A percentile compares a stretch with the other conserved stretches of the same genome.
phyloP scores from a whole-genome alignment of 2,113 vertebrate species.

The Gavialis gangeticus region DNA sequence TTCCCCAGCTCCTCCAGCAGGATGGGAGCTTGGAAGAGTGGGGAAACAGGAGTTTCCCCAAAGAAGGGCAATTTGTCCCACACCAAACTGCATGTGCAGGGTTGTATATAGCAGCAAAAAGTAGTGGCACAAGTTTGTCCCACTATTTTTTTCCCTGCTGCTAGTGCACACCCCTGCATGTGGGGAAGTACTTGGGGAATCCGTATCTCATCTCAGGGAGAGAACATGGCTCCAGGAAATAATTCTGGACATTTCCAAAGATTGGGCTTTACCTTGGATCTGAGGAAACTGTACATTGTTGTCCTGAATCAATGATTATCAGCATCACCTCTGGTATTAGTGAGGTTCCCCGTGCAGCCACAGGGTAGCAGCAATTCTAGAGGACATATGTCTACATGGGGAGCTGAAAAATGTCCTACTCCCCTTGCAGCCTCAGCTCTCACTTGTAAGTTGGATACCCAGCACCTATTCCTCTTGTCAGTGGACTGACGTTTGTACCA shows the following conservation, averaged over 20 bases:
- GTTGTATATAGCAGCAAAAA: no score
- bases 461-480: neutral
- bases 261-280: neutral
- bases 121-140: no score
- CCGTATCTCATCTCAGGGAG: rapidly evolving
- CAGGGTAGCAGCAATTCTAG: neutral
- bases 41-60: no score
- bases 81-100: no score
- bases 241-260: neutral
- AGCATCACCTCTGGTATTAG: neutral
- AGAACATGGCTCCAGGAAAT: neutral
- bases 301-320: neutral
- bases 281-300: neutral
- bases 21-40: no score
- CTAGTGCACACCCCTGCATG: no score
- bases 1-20: no score
- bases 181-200: no score
- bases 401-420: neutral
- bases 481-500: neutral
- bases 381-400: no score
- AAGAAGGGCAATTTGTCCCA: no score
- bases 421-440: neutral
- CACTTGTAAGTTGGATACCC: neutral
- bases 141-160: no score
- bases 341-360: neutral